Evolutionary conservation across 2,888 invertebrate genomes (phyloP).

Genomic region (Luperina nickerlii): DNA sequence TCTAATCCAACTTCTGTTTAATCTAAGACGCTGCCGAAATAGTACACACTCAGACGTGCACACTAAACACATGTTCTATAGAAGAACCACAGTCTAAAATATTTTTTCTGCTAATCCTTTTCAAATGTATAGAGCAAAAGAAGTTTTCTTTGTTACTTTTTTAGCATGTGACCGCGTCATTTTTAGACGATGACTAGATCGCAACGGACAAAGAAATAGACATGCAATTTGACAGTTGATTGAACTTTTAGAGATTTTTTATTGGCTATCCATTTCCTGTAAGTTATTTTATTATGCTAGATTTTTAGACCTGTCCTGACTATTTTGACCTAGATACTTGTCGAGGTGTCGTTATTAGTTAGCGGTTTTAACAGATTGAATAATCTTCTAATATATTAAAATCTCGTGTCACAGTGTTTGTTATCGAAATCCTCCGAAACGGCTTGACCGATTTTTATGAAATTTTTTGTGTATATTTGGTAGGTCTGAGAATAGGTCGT

Average conservation of each 20-base stretch:
- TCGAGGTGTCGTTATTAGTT: neutral
- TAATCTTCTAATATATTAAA: no score
- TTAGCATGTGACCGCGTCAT: conserved; percentile 67
- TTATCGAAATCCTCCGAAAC: no score
- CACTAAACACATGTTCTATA: conserved; percentile 53
- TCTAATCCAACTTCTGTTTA: conserved; percentile 57
- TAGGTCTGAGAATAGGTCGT: no score
- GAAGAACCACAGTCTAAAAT: conserved; percentile 62
- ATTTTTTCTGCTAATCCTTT: conserved; percentile 31
- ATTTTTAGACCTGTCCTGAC: conserved; percentile 26
- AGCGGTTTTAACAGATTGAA: neutral
- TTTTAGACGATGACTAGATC: conserved; percentile 65
- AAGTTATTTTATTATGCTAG: conserved; percentile 14
- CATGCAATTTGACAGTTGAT: conserved; percentile 73
- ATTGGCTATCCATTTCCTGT: conserved; percentile 16
- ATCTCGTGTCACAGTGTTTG: no score
- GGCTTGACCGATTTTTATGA: no score
- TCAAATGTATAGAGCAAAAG: conserved; percentile 42
- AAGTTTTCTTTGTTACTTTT: conserved; percentile 56
- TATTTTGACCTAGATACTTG: conserved; percentile 36
- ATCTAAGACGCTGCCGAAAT: conserved; percentile 58
- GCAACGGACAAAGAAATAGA: conserved; percentile 70
- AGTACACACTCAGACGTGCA: conserved; percentile 58
- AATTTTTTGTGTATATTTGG: no score
- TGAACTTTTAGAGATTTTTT: conserved; percentile 64